Evolutionary conservation across 1,140 invertebrate species (phyloP).

Genomic region (Hermatobates lingyangjiaoensis): DNA sequence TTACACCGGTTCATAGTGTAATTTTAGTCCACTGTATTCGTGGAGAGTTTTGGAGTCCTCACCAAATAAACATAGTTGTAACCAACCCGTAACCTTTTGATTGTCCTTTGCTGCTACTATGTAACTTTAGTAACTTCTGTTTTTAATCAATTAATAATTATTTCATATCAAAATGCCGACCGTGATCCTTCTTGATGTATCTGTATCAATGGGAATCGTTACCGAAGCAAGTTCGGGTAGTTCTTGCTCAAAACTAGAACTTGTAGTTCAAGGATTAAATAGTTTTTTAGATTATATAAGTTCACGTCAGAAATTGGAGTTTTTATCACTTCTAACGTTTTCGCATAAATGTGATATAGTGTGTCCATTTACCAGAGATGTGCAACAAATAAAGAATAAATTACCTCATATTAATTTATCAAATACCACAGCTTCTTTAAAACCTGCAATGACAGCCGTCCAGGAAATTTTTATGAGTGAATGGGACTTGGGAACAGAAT

Average conservation of each 20-base stretch:
- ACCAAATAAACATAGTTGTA: too few relatives aligned
- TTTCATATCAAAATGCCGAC: slow-evolving; percentile 43
- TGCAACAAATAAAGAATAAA: slow-evolving; percentile 51
- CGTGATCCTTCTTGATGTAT: slow-evolving; percentile 55
- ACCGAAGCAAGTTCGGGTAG: slow-evolving; percentile 32
- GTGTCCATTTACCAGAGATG: slow-evolving; percentile 67
- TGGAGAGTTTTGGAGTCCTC: too few relatives aligned
- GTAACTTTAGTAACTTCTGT: too few relatives aligned
- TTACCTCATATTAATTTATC: slow-evolving; percentile 53
- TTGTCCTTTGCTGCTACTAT: too few relatives aligned
- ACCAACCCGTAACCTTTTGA: too few relatives aligned
- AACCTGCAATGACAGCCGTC: slow-evolving; percentile 52
- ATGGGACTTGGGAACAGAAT: slow-evolving; percentile 64
- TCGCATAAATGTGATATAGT: slow-evolving; percentile 61
- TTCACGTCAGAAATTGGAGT: slow-evolving; percentile 68
- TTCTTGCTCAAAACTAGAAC: slow-evolving; percentile 40
- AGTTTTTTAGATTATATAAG: slow-evolving; percentile 66
- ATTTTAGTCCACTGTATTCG: too few relatives aligned
- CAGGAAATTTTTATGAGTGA: slow-evolving; percentile 56
- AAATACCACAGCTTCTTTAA: slow-evolving; percentile 59
- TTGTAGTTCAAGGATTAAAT: slow-evolving; percentile 69
- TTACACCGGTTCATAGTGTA: too few relatives aligned
- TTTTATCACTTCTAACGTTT: slow-evolving; percentile 72
- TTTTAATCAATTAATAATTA: too few relatives aligned
- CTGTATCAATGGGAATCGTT: slow-evolving; percentile 53